Evolutionary conservation across 2,113 vertebrate species (phyloP), one percentile per base, ranked within the genome.

Genomic region (Amazona guildingii): DNA sequence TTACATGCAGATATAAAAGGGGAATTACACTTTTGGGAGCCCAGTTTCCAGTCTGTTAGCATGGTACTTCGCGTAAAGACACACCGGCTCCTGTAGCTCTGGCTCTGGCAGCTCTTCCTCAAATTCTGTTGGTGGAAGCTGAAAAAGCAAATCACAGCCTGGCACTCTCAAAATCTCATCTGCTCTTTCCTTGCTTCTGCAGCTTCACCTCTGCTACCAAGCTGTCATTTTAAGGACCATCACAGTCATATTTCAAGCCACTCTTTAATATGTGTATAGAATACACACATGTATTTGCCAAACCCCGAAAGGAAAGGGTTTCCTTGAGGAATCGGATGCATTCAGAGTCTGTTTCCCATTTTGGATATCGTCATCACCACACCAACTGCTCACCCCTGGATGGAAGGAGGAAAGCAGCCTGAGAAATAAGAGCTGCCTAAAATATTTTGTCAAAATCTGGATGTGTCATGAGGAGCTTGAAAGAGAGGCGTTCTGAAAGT

Each of bases 1-100:
- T 81, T 54, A 43, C 35, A 29, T 13, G 8, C 16, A 48, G 3
- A 15, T 43, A 29, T 33, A 69, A 73, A 83, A 51, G 17, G 75
- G 15, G 57, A 85, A 73, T 49, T 43, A 27, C 2, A 5, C 46
- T 85, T 79, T 39, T 28, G 62, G 31, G 48, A 67, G 12, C 18
- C 51, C 29, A 10, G 18, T 57, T 85, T 84, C 70, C 52, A 83
- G 70, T 29, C 44, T 78, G 27, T 44, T 51, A 61, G 66, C 61
- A 49, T 12, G 20, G 51, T 16, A 21, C 48, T 31, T 8, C 19
- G 7, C 11, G 16, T 48, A 76, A 64, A 59, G 43, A 23, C 24
- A 18, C 33, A 24, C 5, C 3, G 12, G 27, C 35, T 84, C 0
- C 0, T 15, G 13, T 39, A 78, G 55, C 21, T 51, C 16, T 72